A percentile compares a stretch with the other conserved stretches of the same genome.
Conservation (phyloP, 2,797 vertebrate genomes). For the Ficedula albicollis region DNA sequence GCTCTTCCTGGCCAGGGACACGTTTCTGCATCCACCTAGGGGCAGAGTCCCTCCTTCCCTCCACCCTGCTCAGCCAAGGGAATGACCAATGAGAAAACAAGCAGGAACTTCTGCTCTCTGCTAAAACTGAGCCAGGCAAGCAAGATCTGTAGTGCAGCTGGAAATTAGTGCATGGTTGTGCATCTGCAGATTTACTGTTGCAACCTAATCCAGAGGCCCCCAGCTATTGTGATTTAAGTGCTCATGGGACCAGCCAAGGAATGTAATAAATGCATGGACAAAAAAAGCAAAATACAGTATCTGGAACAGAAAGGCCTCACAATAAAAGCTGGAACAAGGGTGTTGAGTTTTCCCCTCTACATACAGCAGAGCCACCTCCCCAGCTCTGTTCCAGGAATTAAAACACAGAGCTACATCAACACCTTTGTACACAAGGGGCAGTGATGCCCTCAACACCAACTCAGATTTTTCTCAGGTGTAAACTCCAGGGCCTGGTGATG, state of each 20-base stretch:
- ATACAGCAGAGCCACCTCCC: neutral
- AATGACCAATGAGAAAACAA: neutral
- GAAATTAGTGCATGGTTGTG: neutral
- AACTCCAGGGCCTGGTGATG: neutral
- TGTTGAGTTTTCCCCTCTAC: neutral
- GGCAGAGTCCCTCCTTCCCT: neutral
- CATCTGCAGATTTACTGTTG: neutral
- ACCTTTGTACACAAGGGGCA: fast-evolving
- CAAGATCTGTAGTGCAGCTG: neutral
- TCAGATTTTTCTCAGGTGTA: neutral
- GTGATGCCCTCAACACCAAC: fast-evolving
- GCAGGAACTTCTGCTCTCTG: neutral
- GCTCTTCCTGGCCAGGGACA: neutral
- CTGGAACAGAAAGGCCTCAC: neutral
- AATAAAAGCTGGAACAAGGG: neutral
- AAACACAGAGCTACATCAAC: fast-evolving
- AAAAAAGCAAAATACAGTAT: neutral
- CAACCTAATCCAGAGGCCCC: neutral
- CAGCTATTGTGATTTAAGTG: neutral
- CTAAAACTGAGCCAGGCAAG: neutral
- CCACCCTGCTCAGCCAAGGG: neutral
- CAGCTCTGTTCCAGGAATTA: neutral
- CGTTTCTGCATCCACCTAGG: neutral
- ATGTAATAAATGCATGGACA: neutral
- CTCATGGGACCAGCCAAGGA: neutral